Conservation (phyloP, 2,888 invertebrate genomes). For the Alloscopus bannaensis region DNA sequence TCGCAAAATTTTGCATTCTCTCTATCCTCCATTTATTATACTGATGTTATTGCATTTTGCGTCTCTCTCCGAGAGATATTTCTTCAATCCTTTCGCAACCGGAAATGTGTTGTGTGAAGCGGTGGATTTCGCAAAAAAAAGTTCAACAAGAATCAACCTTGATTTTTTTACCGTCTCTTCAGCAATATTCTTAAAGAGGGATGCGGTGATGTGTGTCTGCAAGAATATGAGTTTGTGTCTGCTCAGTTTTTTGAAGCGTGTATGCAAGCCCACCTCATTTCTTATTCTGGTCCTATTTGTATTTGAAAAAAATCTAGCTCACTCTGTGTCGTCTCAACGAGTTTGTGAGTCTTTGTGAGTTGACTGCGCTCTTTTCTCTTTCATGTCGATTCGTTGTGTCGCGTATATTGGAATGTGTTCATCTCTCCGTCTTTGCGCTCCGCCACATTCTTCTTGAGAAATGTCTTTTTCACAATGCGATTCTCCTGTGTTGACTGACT, state of each 20-base stretch:
- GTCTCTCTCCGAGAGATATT: too few species aligned
- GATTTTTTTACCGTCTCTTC: too few species aligned
- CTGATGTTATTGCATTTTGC: too few species aligned
- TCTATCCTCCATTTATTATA: too few species aligned
- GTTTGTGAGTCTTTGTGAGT: constrained; percentile 32
- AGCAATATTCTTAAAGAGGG: too few species aligned
- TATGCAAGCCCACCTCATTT: constrained; percentile 37
- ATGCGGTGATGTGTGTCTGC: not conserved
- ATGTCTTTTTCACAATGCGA: constrained; percentile 61
- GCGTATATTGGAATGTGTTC: constrained; percentile 55
- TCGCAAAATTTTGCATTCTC: too few species aligned
- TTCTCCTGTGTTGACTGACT: too few species aligned
- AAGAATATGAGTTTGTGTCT: not conserved
- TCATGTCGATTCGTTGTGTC: constrained; percentile 60
- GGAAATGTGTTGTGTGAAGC: too few species aligned
- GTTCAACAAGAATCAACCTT: too few species aligned
- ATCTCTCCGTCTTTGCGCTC: constrained; percentile 24
- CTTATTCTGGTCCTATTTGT: constrained; percentile 46
- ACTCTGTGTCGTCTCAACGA: too few species aligned
- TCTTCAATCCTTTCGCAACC: too few species aligned
- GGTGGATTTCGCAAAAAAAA: too few species aligned
- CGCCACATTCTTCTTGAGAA: constrained; percentile 46
- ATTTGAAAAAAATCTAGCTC: constrained; percentile 16
- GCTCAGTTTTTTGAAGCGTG: not conserved
- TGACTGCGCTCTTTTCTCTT: constrained; percentile 59